Evolutionary conservation across 1,140 invertebrate genomes (phyloP), one percentile per base, ranked within the genome.

Genomic region (Drosophila carrolli): DNA sequence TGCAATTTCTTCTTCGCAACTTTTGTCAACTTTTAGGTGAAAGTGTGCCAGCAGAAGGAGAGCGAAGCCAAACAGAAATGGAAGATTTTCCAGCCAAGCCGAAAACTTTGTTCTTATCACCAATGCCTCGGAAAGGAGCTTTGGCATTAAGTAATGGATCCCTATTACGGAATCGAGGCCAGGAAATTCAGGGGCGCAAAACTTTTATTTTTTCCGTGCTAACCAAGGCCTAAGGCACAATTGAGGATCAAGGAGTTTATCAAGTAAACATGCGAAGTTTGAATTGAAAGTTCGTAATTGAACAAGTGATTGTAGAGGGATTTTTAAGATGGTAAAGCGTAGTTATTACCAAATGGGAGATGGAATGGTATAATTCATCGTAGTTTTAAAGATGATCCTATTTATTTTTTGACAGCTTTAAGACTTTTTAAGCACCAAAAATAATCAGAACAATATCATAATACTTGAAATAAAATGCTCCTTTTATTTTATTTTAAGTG

Each of bases 21-120:
- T 82, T 77, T 70, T 76, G 78, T 88, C 61, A 88, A 86, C 78
- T 86, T 88, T 88, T 88, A 63, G 82, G 82, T 82, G 83, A 86
- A 88, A 86, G 83, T 88, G 75, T 77, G 54, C 60, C 59, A n/a
- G 53, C 37, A 23, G 13, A 70, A 11, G 41, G 62, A 41, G 14
- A 58, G 67, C 67, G 66, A 70, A 71, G 68, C 37, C 51, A 58
- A 71, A 57, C 51, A 68, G 53, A 61, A 74, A 82, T 88, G 72
- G 66, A 61, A 86, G 83, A 86, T 48, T 84, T 83, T 84, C 63
- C 53, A 73, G 41, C 44, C 35, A 60, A 76, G 56, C 56, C 55
- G 44, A 58, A 77, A 77, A 76, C 67, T 75, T 79, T 77, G 53
- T 77, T 67, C 75, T 71, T 78, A 70, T 81, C 68, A 63, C 38